Conservation (phyloP, 2,888 invertebrate genomes). For the Unio delphinus region DNA sequence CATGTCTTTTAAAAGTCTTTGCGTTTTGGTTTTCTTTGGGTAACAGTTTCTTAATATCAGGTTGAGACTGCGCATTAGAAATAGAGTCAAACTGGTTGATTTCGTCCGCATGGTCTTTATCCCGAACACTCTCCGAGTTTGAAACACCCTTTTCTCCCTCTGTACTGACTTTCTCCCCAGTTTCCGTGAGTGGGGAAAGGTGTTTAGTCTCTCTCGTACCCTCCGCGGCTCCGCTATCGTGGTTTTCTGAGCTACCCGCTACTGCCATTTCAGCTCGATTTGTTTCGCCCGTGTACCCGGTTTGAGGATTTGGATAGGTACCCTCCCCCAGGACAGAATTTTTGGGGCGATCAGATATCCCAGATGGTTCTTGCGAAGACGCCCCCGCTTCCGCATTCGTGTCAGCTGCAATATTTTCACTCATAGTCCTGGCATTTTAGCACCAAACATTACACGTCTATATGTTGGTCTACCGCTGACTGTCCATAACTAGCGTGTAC, state of each 20-base stretch:
- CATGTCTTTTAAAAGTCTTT: slow-evolving; percentile 1
- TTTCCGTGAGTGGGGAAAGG: neutral
- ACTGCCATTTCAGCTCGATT: slow-evolving; percentile 12
- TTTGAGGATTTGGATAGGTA: neutral
- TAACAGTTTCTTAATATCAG: slow-evolving; percentile 20
- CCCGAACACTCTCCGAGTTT: slow-evolving; percentile 3
- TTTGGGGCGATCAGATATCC: neutral
- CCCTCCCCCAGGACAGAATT: too few relatives aligned
- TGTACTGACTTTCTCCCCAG: neutral
- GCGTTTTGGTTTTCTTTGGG: slow-evolving; percentile 9
- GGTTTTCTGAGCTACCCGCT: slow-evolving; percentile 1
- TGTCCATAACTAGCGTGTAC: too few relatives aligned
- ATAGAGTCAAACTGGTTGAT: slow-evolving; percentile 54
- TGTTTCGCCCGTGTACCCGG: slow-evolving; percentile 4
- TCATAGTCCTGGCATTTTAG: too few relatives aligned
- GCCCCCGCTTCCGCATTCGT: neutral
- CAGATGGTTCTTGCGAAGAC: neutral
- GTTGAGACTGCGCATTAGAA: slow-evolving; percentile 50
- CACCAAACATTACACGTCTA: too few relatives aligned
- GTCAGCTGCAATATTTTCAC: too few relatives aligned
- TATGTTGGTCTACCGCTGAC: too few relatives aligned
- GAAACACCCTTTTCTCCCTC: slow-evolving; percentile 1
- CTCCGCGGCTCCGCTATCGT: slow-evolving; percentile 10
- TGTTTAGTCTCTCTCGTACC: neutral
- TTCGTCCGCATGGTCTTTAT: slow-evolving; percentile 23